Base-by-base conservation (phyloP, 2,113 vertebrate genomes). In the Hydrochoerus hydrochaeris region DNA sequence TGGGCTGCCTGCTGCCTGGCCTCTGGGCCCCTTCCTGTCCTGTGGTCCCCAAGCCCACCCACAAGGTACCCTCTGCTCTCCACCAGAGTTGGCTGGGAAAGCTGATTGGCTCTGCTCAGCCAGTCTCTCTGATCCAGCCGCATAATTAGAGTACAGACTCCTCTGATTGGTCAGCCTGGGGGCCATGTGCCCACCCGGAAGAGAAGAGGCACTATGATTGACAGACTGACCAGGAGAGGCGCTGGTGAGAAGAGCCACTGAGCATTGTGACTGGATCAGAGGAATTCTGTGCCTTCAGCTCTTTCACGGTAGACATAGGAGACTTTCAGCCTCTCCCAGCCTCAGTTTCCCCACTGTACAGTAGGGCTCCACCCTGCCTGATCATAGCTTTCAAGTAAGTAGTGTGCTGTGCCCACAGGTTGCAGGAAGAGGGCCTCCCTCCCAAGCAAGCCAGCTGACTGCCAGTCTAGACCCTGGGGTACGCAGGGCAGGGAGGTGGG, bases 81-180 rank as follows among this genome's bases (percentile, higher is more conserved):
- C 57, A 12, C 38, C 19, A 4, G 41, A 14, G 63, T 35, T 20
- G 24, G 17, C 4, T 24, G 41, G 22, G 30, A 38, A 49, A 63
- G 49, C 52, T 12, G 46, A 69, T 17, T 17, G 49, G 16, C 71
- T 14, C 52, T 20, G 26, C 19, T 3, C 17, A 1, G 86, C 57
- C 17, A 32, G 57, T 26, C n/a, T 58, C 44, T 65, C 62, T 24
- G 19, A 49, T 22, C 46, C 20, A 19, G 1, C 2, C 52, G 60
- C 41, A 14, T 32, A 57, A 24, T 7, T 32, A 1, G 7, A 30
- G 11, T 7, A 54, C 0, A 11, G 12, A 35, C 20, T 22, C 32
- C 58, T 90, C 81, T 87, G 85, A 95, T 73, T 95, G 95, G 94
- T 58, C 62, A 14, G 13, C 13, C 22, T n/a, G 65, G 5, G 20